Conservation (phyloP, 2,888 invertebrate genomes). For the Euplexia lucipara region DNA sequence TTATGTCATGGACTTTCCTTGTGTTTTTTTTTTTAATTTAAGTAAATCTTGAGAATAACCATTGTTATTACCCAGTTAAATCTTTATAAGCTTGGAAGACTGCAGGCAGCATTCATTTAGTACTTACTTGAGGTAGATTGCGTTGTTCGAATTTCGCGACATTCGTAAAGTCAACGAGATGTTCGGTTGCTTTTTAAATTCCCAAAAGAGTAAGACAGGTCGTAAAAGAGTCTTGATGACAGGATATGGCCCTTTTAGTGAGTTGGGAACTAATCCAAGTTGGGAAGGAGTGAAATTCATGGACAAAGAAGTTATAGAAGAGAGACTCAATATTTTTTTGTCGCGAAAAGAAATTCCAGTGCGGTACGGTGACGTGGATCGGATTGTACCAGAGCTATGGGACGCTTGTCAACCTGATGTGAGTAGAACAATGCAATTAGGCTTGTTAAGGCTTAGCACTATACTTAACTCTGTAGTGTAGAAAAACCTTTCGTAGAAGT, state of each 20-base stretch:
- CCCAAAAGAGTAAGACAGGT: too few relatives aligned
- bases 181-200: too few relatives aligned
- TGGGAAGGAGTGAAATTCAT: slow-evolving; percentile 94
- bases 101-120: neutral
- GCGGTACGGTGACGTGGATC: slow-evolving; percentile 5
- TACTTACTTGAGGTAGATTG: neutral
- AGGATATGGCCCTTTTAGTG: slow-evolving; percentile 95
- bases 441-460: too few relatives aligned
- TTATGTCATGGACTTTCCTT: neutral
- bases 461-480: too few relatives aligned
- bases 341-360: slow-evolving; percentile 1
- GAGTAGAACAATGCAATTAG: slow-evolving; percentile 1
- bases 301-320: slow-evolving; percentile 78
- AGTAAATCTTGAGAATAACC: neutral
- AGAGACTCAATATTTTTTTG: neutral
- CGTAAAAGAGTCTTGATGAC: slow-evolving; percentile 91
- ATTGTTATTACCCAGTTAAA: neutral
- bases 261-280: slow-evolving; percentile 94
- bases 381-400: slow-evolving; percentile 5
- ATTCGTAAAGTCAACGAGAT: too few relatives aligned
- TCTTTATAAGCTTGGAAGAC: neutral
- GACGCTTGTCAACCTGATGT: slow-evolving; percentile 5
- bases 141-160: neutral
- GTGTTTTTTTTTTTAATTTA: neutral
- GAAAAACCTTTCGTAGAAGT: too few relatives aligned